Base-by-base conservation (phyloP, 2,888 invertebrate genomes). In the Microctonus brassicae region DNA sequence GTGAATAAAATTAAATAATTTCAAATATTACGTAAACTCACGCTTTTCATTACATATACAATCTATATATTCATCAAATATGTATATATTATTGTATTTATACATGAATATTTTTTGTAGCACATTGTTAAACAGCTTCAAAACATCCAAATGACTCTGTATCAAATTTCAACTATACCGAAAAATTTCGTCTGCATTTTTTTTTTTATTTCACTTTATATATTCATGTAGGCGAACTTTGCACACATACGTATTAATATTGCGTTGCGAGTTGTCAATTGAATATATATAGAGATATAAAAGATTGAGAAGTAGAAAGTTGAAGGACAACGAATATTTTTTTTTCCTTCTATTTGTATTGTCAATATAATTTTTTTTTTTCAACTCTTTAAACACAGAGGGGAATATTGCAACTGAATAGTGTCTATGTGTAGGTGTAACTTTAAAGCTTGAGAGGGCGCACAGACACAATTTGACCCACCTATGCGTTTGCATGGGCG, bases 261-360 rank as follows among this genome's bases (percentile, higher is more conserved):
- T 55, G n/a, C 22, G 7, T 10, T 22, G 29, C 53, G 29, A 65
- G 20, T 34, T 34, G 33, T 33, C 26, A 33, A 34, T n/a, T 24
- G 10, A 47, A 42, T 33, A 26, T 33, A 26, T 24, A 53, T n/a
- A n/a, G n/a, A n/a, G n/a, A 65, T 55, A 57, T 20, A 66, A 55
- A 55, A 24, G 36, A 10, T 57, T 34, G 66, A 66, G 24, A 26
- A 66, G 36, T 55, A 66, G 55, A 66, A 66, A 66, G 42, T 67
- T 39, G 39, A 67, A 58, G 60, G 67, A 60, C 67, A 58, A 39
- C 17, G 29, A 13, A 42, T 34, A 42, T 34, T 22, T 55, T 13
- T 55, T 24, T 55, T 24, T 55, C 11, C 13, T 24, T 22, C 13
- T 24, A 24, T 24, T 26, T 58, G 29, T 29, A 29, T 7, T 29